Percentiles rank a stretch among this genome's conserved stretches.
phyloP scores from a whole-genome alignment of 1,140 invertebrate species.

The Listronotus bonariensis region DNA sequence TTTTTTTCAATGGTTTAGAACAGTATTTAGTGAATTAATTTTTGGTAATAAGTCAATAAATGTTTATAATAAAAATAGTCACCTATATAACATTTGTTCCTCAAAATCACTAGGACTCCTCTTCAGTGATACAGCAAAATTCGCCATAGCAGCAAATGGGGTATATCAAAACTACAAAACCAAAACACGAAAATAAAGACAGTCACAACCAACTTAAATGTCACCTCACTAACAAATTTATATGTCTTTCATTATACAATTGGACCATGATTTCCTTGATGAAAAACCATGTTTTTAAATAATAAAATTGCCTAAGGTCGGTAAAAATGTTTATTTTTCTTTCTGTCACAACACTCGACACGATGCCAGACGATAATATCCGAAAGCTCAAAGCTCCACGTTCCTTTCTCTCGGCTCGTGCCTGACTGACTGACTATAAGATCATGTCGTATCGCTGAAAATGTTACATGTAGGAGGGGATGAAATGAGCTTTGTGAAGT shows the following conservation, averaged over 20 bases:
- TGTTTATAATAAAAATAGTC: background rate
- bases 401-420: constrained; percentile 3
- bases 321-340: background rate
- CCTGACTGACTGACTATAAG: constrained; percentile 13
- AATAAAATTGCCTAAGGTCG: too few relatives aligned
- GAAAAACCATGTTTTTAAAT: too few relatives aligned
- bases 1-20: too few relatives aligned
- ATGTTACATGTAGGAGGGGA: background rate
- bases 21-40: too few relatives aligned
- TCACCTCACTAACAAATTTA: background rate
- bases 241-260: background rate
- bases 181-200: background rate
- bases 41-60: too few relatives aligned
- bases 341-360: background rate
- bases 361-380: background rate
- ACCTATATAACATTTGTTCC: constrained; percentile 43
- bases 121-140: constrained; percentile 39
- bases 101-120: constrained; percentile 41
- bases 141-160: constrained; percentile 27
- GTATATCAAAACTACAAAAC: too few relatives aligned
- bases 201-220: background rate
- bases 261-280: too few relatives aligned
- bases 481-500: background rate
- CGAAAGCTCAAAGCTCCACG: background rate
- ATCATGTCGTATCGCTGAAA: constrained; percentile 18